Evolutionary conservation across 2,888 invertebrate genomes (phyloP).

Genomic region (Diplazon laetatorius): DNA sequence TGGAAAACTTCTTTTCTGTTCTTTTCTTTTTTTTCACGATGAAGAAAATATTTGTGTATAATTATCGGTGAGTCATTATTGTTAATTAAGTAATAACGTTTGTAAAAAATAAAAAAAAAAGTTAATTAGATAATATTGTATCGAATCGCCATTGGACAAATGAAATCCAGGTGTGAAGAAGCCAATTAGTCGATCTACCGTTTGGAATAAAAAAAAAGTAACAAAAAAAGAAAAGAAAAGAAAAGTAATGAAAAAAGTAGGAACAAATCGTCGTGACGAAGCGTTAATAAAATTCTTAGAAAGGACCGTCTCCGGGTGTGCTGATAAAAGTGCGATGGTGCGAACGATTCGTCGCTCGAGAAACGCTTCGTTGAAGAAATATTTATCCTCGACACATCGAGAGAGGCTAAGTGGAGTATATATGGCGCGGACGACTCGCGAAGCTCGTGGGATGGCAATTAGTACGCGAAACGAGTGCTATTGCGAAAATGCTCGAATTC

Average conservation of each 20-base stretch:
- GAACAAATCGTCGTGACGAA: neutral
- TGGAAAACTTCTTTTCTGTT: too few species aligned
- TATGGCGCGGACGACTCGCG: neutral
- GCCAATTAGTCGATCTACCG: conserved; percentile 9
- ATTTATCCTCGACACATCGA: conserved; percentile 22
- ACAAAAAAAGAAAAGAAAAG: too few species aligned
- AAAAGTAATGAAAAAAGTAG: neutral
- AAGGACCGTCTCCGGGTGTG: neutral
- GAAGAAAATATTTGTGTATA: too few species aligned
- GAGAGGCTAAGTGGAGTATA: conserved; percentile 16
- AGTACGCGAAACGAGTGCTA: conserved; percentile 30
- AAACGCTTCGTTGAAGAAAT: conserved; percentile 30
- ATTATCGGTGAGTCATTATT: neutral
- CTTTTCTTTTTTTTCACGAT: too few species aligned
- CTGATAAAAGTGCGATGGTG: neutral
- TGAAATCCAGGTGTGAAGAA: neutral
- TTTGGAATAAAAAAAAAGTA: neutral
- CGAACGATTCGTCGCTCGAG: conserved; percentile 12
- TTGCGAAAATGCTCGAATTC: conserved; percentile 20
- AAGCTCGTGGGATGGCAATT: conserved; percentile 11
- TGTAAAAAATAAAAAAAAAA: neutral
- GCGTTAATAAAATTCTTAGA: conserved; percentile 20
- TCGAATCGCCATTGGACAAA: neutral
- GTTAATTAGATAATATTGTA: too few species aligned
- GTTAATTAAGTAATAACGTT: neutral